A percentile compares a stretch with the other conserved stretches of the same genome.
These are phyloP conservation scores for Drosophila pseudoobscura DNA, from an alignment of 1,140 invertebrate species.

Conservation along the genomic window DNA sequence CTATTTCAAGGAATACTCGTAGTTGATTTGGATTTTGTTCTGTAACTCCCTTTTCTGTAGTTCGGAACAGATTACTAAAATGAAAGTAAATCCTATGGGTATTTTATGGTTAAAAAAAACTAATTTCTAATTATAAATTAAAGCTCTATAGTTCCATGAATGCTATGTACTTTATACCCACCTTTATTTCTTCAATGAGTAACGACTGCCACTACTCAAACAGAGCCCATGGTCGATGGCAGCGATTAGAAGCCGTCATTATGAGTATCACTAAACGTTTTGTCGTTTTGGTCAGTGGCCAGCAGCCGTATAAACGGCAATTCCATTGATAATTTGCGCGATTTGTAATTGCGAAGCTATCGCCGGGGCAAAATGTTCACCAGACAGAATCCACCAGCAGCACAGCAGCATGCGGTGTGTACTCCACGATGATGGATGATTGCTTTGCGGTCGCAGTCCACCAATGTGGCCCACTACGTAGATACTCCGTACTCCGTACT, in stretches of 20 bases:
- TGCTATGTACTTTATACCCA: too few species aligned
- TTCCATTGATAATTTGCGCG: conserved; percentile 43
- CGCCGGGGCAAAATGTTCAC: conserved; percentile 56
- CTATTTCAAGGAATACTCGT: too few species aligned
- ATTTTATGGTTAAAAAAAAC: too few species aligned
- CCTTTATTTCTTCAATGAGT: too few species aligned
- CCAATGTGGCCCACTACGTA: conserved; percentile 12
- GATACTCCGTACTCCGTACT: neutral
- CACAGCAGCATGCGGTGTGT: conserved; percentile 51
- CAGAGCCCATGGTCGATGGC: conserved; percentile 19
- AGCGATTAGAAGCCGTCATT: conserved; percentile 38
- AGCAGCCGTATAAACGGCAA: conserved; percentile 16
- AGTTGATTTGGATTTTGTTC: too few species aligned
- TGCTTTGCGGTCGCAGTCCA: conserved; percentile 9
- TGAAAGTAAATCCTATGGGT: too few species aligned
- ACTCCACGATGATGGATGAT: conserved; percentile 50
- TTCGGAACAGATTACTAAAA: too few species aligned
- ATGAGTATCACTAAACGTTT: conserved; percentile 46
- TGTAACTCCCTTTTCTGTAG: too few species aligned
- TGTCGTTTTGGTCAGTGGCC: conserved; percentile 44
- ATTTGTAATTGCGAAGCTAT: conserved; percentile 56
- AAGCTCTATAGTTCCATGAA: neutral
- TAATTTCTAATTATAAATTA: neutral
- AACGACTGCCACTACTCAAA: neutral
- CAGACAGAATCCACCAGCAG: conserved; percentile 30